phyloP scores from a whole-genome alignment of 2,113 vertebrate genomes.

The Monopterus albus region DNA sequence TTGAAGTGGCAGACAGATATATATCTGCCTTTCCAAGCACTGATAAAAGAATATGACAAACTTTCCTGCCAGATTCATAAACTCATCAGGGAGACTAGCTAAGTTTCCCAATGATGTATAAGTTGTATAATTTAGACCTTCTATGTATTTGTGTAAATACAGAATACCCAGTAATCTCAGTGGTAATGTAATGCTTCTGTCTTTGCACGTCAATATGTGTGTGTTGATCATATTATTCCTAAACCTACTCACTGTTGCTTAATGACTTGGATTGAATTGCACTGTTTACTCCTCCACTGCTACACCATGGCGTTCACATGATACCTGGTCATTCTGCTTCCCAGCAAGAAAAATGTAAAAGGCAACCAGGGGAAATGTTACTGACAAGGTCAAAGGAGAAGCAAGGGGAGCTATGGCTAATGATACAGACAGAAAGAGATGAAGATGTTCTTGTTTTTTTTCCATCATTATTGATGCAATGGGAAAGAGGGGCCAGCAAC shows the following conservation, averaged over 20 bases:
- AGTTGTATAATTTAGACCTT: too few relatives aligned
- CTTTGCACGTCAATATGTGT: conserved; percentile 12
- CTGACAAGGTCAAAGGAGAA: conserved; percentile 55
- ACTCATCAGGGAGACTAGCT: conserved; percentile 32
- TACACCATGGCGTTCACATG: conserved; percentile 42
- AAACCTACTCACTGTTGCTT: conserved; percentile 53
- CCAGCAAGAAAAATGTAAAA: conserved; percentile 30
- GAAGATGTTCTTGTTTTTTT: neutral
- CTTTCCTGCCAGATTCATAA: conserved; percentile 58
- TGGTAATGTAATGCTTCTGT: conserved; percentile 32
- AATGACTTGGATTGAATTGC: conserved; percentile 68
- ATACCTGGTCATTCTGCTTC: conserved; percentile 29
- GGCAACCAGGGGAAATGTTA: conserved; percentile 36
- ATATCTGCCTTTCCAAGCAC: neutral
- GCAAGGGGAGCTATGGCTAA: neutral
- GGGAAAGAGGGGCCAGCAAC: conserved; percentile 4
- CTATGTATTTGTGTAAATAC: too few relatives aligned
- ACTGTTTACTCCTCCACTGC: conserved; percentile 34
- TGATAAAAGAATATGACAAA: conserved; percentile 33
- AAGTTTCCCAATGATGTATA: neutral
- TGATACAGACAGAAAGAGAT: conserved; percentile 8
- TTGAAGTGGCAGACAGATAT: conserved; percentile 27
- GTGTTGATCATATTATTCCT: conserved; percentile 31
- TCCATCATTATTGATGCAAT: neutral
- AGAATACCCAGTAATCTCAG: conserved; percentile 17